These are phyloP conservation scores for Harpalus rubripes DNA, from an alignment of 2,888 invertebrate species.

Conservation along the genomic window DNA sequence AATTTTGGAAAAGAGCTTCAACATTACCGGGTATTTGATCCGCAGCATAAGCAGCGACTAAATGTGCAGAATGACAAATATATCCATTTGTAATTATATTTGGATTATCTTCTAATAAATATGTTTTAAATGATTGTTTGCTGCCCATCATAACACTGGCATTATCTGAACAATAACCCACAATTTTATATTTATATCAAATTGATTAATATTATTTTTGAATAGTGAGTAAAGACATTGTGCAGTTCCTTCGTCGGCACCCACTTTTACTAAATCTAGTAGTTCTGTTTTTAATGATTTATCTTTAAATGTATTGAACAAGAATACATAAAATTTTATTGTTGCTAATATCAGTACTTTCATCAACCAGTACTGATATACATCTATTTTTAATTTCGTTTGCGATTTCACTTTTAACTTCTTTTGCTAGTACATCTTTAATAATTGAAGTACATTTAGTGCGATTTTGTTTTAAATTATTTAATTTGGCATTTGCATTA, in stretches of 20 bases:
- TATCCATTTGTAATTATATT: not conserved
- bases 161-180: constrained; percentile 3
- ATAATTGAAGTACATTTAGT: too few relatives aligned
- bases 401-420: too few relatives aligned
- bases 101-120: not conserved
- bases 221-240: not conserved
- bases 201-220: not conserved
- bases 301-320: not conserved
- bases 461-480: too few relatives aligned
- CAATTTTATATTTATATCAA: not conserved
- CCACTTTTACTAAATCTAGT: not conserved
- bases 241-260: not conserved
- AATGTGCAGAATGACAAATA: not conserved
- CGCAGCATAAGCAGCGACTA: too few relatives aligned
- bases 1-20: too few relatives aligned
- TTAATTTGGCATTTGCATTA: too few relatives aligned
- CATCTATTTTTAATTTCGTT: not conserved
- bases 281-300: not conserved
- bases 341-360: not conserved
- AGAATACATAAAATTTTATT: not conserved
- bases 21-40: too few relatives aligned
- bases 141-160: not conserved
- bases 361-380: not conserved
- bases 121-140: not conserved
- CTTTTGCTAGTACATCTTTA: too few relatives aligned